Base-by-base conservation (phyloP, 2,797 vertebrate genomes). In the Sebastes dallii region DNA sequence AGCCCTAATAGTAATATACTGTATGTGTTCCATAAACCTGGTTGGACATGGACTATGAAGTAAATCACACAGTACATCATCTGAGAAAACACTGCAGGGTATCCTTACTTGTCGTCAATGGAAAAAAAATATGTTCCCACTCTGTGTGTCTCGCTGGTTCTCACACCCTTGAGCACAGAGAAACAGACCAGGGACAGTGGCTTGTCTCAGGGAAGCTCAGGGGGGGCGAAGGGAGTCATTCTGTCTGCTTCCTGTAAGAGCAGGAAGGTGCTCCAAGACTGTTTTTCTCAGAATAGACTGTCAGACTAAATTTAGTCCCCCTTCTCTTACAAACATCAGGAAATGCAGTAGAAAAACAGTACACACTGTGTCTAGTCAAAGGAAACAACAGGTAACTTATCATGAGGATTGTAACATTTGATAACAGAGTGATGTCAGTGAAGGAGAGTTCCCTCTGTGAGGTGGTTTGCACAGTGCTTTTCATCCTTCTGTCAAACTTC, bases 231-330 rank as follows among this genome's bases (percentile, higher is more conserved):
- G 65, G 94, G 96, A 97, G 97, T 95, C 96, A 64, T 85, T 80
- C 92, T 90, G 97, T 97, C 96, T 96, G 93, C 95, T 96, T 97
- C 96, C 95, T 94, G 72, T 91, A 83, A 72, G 65, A 66, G 91
- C 94, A 96, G 97, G 97, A 98, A 97, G 93, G 77, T 46, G 82
- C 75, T 91, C 81, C 83, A 95, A 93, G 93, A 91, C 86, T 82
- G 77, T 77, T 93, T 92, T 90, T 89, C 93, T 90, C 80, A 90
- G 88, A 95, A 95, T 95, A 95, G 93, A 90, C 83, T 39, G 66
- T 66, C n/a, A 10, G 59, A 72, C 91, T 96, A 95, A 94, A 97
- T 96, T 95, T 96, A 97, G 95, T 70, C 72, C 18, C 86, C 87
- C 82, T 86, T 92, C 88, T 94, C 89, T 93, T 95, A 93, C 91